phyloP scores from a whole-genome alignment of 2,888 invertebrate genomes.

The Volucella zonaria region DNA sequence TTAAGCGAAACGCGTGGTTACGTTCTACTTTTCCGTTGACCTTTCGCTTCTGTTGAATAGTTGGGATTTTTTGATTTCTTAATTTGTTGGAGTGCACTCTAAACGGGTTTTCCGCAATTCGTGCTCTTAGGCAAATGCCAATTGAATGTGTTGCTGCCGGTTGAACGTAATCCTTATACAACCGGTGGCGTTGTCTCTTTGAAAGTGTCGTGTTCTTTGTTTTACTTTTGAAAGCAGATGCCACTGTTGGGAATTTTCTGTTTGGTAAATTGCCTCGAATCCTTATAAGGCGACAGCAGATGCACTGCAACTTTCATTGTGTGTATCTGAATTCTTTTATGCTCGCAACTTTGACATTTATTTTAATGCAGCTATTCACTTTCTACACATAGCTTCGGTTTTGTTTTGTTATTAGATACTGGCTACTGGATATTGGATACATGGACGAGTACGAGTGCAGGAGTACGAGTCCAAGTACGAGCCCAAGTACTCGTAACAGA shows the following conservation, averaged over 20 bases:
- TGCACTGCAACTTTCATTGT: slow-evolving; percentile 54
- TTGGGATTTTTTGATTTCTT: no score
- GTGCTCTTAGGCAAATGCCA: no score
- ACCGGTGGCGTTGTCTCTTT: neutral
- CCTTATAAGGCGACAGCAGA: slow-evolving; percentile 48
- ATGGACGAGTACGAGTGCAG: no score
- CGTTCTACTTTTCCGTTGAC: no score
- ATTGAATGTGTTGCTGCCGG: no score
- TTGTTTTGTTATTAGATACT: slow-evolving; percentile 9
- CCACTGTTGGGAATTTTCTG: neutral
- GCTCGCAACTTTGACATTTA: slow-evolving; percentile 16
- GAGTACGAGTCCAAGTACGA: no score
- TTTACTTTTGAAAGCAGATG: slow-evolving; percentile 5
- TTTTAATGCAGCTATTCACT: slow-evolving; percentile 46
- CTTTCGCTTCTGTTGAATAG: no score
- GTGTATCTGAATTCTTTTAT: slow-evolving; percentile 30
- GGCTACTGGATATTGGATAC: neutral
- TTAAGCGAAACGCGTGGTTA: no score
- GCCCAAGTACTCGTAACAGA: no score
- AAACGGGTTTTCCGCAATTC: no score
- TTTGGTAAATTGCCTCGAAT: neutral
- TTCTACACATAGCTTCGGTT: slow-evolving; percentile 39
- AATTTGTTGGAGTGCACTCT: no score
- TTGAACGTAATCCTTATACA: neutral
- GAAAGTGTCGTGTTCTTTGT: neutral